phyloP scores from a whole-genome alignment of 2,797 vertebrate species.

The Ctenosaura bakeri region DNA sequence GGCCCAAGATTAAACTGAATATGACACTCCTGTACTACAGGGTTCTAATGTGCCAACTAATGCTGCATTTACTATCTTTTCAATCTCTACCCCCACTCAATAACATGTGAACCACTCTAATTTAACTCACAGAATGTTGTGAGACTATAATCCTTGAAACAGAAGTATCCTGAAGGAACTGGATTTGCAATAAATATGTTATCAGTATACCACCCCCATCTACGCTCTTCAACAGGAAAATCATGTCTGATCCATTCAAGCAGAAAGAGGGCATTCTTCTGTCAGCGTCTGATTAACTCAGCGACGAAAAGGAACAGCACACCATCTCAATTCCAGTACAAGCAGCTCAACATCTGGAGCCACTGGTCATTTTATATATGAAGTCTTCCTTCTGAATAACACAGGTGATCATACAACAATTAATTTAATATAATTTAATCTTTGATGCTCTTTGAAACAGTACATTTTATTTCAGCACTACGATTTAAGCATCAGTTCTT shows the following conservation, averaged over 20 bases:
- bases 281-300: neutral
- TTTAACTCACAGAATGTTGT: neutral
- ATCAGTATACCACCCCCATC: neutral
- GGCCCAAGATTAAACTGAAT: too few species aligned
- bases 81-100: neutral
- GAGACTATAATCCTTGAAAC: neutral
- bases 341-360: slow-evolving; percentile 22
- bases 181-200: neutral
- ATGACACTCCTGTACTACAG: neutral
- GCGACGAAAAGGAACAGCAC: neutral
- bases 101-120: neutral
- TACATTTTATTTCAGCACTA: slow-evolving; percentile 39
- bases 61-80: neutral
- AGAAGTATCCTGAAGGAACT: neutral
- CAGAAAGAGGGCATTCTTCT: neutral
- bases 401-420: slow-evolving; percentile 23
- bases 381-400: slow-evolving; percentile 47
- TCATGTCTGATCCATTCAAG: neutral
- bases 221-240: neutral
- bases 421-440: slow-evolving; percentile 49
- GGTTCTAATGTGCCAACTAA: neutral
- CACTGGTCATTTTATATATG: neutral
- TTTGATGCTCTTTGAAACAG: slow-evolving; percentile 34
- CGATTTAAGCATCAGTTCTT: slow-evolving; percentile 10
- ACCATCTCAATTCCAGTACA: neutral